Base-by-base conservation (phyloP, 2,797 vertebrate species). In the Xenopus petersii region DNA sequence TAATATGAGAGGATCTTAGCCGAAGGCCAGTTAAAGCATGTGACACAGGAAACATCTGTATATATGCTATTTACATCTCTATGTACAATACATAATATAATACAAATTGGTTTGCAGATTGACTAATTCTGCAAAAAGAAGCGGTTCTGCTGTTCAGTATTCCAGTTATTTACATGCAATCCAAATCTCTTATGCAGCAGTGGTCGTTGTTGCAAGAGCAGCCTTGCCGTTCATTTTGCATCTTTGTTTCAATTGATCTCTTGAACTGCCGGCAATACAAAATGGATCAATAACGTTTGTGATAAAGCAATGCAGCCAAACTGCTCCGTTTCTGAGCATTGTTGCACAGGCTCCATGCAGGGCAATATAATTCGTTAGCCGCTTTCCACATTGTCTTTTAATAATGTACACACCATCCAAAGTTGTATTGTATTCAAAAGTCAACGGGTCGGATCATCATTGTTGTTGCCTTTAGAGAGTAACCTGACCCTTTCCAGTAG, bases 401-500 rank as follows among this genome's bases (percentile, higher is more conserved):
- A 77, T 73, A 69, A 51, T 78, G 67, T 56, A 66, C 13, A 75
- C 76, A 42, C 36, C 36, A 73, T 13, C 24, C 26, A 5, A 26
- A 15, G 51, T 83, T 81, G 80, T 71, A 54, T 70, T 30, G 72
- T 26, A 17, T 77, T 79, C 83, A 94, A 86, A 96, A 98, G 84
- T 95, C 93, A 64, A 88, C 91, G 0, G 96, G 95, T 86, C 96
- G 89, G 80, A 98, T 95, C 96, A 98, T 98, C 93, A 99, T 98
- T 70, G 88, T 87, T 0, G 97, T 98, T 59, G 92, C 90, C 88
- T 95, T 96, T 80, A 99, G 93, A 16, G 98, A 99, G 82, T 99
- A 99, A 82, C 96, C 96, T 0, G 97, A 98, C 55, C 98, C 98
- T 87, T 97, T 99, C 98, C 98, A 99, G 86, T 99, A 99, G 94